phyloP scores from a whole-genome alignment of 1,140 invertebrate genomes.

The Caenorhabditis briggsae region DNA sequence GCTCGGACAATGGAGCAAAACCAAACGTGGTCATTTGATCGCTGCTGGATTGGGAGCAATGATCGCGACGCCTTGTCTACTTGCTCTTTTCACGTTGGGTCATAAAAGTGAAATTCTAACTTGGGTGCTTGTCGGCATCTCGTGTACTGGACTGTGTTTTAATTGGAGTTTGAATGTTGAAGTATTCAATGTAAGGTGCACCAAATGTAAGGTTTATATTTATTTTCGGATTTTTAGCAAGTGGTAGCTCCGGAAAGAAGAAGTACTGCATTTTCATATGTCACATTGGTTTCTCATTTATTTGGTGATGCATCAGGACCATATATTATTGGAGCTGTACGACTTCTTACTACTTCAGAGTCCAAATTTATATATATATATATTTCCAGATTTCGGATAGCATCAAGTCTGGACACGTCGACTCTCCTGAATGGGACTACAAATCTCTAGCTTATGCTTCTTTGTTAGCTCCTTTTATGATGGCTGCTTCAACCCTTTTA shows the following conservation, averaged over 20 bases:
- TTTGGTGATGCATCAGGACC: conserved; percentile 93
- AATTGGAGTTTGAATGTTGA: conserved; percentile 98
- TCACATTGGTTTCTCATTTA: conserved; percentile 91
- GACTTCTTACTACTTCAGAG: too few species aligned
- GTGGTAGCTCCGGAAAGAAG: conserved; percentile 83
- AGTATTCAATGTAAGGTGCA: conserved; percentile 86
- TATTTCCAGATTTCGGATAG: conserved; percentile 54
- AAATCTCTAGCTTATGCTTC: conserved; percentile 41
- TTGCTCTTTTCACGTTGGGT: neutral
- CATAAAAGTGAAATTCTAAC: conserved; percentile 33
- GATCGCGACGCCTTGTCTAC: neutral
- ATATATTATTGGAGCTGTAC: conserved; percentile 89
- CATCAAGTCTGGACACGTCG: neutral
- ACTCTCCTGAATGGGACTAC: conserved; percentile 47
- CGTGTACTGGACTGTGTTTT: conserved; percentile 84
- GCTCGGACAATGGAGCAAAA: conserved; percentile 18
- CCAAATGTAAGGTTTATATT: neutral
- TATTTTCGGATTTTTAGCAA: conserved; percentile 22
- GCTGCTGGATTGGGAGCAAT: conserved; percentile 11
- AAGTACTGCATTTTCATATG: conserved; percentile 91
- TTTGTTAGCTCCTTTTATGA: neutral
- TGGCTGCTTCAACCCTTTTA: neutral
- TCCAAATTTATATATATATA: too few species aligned
- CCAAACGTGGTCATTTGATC: conserved; percentile 24
- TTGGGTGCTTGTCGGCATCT: conserved; percentile 78